A percentile compares a stretch with the other conserved stretches of the same genome.
phyloP scores from a whole-genome alignment of 2,797 vertebrate genomes.

The Schizopygopsis malacanthus region DNA sequence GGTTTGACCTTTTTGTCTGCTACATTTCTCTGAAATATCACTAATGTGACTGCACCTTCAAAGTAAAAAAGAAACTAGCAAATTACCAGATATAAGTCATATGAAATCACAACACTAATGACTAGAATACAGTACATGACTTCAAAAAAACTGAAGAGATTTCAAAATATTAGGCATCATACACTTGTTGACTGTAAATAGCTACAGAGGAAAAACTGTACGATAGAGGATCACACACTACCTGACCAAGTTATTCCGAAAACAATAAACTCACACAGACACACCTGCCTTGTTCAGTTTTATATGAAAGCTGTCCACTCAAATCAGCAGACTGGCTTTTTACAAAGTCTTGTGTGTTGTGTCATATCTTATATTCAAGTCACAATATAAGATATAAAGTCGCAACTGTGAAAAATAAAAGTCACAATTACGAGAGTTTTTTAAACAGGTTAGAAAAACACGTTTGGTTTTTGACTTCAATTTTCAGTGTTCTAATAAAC shows the following conservation, averaged over 20 bases:
- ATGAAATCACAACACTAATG: not conserved
- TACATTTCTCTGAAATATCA: not conserved
- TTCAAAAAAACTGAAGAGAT: not conserved
- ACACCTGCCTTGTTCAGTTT: not conserved
- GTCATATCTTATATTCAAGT: not conserved
- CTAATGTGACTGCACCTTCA: not conserved
- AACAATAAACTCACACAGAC: not conserved
- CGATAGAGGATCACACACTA: not conserved
- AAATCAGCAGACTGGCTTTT: not conserved
- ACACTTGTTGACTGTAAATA: conserved; percentile 6
- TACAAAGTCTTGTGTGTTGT: not conserved
- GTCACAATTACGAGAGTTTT: too few relatives aligned
- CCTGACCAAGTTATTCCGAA: not conserved
- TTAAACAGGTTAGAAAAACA: not conserved
- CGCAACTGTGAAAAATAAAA: not conserved
- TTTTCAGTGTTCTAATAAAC: not conserved
- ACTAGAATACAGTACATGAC: not conserved
- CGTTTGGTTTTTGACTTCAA: not conserved
- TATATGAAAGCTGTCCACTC: not conserved
- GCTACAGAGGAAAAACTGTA: not conserved
- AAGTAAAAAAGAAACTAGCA: not conserved
- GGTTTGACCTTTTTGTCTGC: not conserved
- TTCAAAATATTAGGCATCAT: not conserved
- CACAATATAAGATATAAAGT: not conserved
- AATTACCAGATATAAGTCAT: not conserved